Evolutionary conservation across 2,113 vertebrate species (phyloP).

Genomic region (Anarrhichthys ocellatus): DNA sequence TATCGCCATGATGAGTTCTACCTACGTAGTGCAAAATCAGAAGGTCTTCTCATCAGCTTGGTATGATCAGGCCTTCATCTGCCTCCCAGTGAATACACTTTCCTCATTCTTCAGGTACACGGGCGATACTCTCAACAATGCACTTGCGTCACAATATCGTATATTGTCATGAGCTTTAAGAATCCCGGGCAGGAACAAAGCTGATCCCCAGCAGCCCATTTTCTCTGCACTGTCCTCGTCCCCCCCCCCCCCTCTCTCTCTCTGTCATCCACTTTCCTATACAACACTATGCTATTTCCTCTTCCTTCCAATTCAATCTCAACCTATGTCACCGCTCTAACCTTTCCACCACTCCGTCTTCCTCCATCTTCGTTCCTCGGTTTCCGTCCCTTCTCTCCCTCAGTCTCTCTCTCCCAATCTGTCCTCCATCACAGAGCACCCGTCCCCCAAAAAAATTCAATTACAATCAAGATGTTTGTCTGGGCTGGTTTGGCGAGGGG

Average conservation of each 20-base stretch:
- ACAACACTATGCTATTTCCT: conserved; percentile 67
- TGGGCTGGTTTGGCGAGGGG: conserved; percentile 49
- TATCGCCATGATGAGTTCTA: not conserved
- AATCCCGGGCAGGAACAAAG: conserved; percentile 31
- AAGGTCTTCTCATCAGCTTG: not conserved
- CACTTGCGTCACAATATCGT: conserved; percentile 2
- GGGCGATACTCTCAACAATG: not conserved
- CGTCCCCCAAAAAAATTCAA: conserved; percentile 82
- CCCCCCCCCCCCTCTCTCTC: not conserved
- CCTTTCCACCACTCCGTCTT: conserved; percentile 67
- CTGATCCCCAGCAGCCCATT: conserved; percentile 30
- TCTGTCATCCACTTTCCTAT: conserved; percentile 54
- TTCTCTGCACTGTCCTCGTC: conserved; percentile 25
- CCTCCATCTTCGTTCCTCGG: conserved; percentile 41
- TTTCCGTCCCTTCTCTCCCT: conserved; percentile 26
- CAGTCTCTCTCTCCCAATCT: conserved; percentile 46
- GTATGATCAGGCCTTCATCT: not conserved
- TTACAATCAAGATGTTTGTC: conserved; percentile 85
- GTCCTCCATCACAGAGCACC: conserved; percentile 62
- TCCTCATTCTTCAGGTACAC: not conserved
- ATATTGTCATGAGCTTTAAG: conserved; percentile 10
- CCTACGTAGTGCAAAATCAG: not conserved
- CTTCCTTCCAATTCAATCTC: conserved; percentile 68
- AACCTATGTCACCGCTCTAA: conserved; percentile 62
- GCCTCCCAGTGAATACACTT: not conserved